Evolutionary conservation across 2,797 vertebrate genomes (phyloP), one percentile per base, ranked within the genome.

Genomic region (Hipposideros larvatus): DNA sequence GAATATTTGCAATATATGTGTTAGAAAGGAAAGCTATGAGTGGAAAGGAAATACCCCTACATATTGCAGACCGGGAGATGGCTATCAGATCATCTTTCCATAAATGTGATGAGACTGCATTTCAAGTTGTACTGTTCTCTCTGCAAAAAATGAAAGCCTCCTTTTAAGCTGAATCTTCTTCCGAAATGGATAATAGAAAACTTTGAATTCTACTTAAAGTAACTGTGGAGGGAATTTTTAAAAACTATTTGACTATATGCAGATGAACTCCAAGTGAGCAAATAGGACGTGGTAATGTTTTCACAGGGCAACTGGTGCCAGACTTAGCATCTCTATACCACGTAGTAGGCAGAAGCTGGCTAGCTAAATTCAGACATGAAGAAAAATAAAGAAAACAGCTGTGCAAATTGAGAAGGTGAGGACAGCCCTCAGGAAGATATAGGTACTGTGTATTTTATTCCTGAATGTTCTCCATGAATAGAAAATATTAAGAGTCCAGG

Each of bases 21-120:
- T 94, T 68, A 82, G 78, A 93, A 96, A 96, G 96, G 41, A 97
- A 95, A 96, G 22, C 88, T 90, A 55, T 66, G 43, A 94, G 57
- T 51, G 43, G 51, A 94, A 97, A 96, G 70, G 88, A 95, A 28
- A 16, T 13, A 91, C 37, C 51, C 21, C 77, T 48, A 46, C 3
- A 37, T 83, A 61, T 24, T 65, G 46, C 61, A 37, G 77, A 28
- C 37, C 6, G 89, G 84, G 75, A 92, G 96, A 87, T 8, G 37
- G 18, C 46, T 68, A 75, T 88, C 88, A 46, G n/a, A 61, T 31
- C 83, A 77, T 26, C 68, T 93, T 92, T 55, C 68, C 80, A 65
- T 61, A 31, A 84, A 95, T 31, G 16, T n/a, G 96, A 96, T 51
- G 57, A 95, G 73, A 14, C 18, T 22, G 22, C 22, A 59, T 94